Percentiles rank a stretch among this genome's conserved stretches.
These are phyloP conservation scores for Cetoscarus ocellatus DNA, from an alignment of 2,797 vertebrate species.

Conservation along the genomic window DNA sequence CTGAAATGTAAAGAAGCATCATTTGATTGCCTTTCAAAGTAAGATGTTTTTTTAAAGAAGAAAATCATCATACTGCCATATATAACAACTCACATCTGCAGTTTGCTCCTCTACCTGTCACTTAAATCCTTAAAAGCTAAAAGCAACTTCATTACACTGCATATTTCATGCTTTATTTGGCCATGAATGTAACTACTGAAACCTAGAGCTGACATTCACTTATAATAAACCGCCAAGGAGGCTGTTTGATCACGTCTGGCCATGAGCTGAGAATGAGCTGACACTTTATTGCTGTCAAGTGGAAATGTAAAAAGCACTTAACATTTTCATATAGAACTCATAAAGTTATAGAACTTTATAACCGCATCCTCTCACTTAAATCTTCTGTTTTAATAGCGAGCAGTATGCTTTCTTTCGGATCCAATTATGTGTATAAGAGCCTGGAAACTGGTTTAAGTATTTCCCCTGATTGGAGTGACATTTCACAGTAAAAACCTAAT, in stretches of 20 bases:
- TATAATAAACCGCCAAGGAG: background rate
- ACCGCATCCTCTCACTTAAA: background rate
- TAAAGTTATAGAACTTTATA: background rate
- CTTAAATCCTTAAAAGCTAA: background rate
- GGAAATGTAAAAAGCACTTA: background rate
- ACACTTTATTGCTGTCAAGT: background rate
- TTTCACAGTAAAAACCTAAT: background rate
- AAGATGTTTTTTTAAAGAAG: no score
- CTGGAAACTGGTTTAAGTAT: background rate
- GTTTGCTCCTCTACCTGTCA: background rate
- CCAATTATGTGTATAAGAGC: background rate
- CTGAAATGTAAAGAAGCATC: no score
- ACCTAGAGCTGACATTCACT: background rate
- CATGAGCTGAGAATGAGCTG: background rate
- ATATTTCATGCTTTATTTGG: background rate
- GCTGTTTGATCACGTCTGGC: background rate
- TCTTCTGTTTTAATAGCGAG: background rate
- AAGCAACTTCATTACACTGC: background rate
- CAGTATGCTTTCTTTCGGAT: background rate
- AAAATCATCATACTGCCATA: no score
- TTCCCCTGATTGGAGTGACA: background rate
- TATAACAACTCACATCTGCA: background rate
- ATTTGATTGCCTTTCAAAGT: no score
- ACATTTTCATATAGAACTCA: background rate
- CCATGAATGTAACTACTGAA: background rate